Evolutionary conservation across 2,113 vertebrate genomes (phyloP), one percentile per base, ranked within the genome.

Genomic region (Clarias macrocephalus): DNA sequence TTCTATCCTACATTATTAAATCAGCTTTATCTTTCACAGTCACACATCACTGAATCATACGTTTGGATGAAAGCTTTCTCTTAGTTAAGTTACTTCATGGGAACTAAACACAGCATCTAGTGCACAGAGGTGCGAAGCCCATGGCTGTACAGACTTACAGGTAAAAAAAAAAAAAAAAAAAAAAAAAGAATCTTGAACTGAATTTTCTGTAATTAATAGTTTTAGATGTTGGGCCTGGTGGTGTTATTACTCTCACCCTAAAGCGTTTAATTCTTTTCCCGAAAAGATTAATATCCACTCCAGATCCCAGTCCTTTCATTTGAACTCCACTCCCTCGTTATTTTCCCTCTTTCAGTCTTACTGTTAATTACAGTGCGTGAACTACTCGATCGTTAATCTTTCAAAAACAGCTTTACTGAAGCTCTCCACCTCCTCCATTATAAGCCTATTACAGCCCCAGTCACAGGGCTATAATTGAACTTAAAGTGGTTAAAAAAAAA

Each of bases 371-470:
- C 94, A 95, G 93, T 88, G 93, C 89, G 91, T 91, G 52, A 90
- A 87, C 92, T 84, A 88, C 90, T 92, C 88, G 93, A 91, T 93
- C 93, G 94, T 96, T 94, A 94, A 95, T 95, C 95, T 95, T 93
- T 95, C 94, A 94, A 91, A 92, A 92, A 90, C 90, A 92, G 92
- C 89, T 94, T 96, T 95, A 95, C 93, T 94, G 95, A 93, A 89
- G 91, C 92, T 94, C 88, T 94, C 92, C 92, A 92, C 93, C 94
- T 93, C 94, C 94, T 93, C 93, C 92, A 95, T 96, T 94, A 95
- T 95, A 92, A 94, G 91, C 90, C 93, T 94, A 95, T 96, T 95
- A 95, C 95, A 95, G 94, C 93, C 93, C 93, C 88, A 93, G 92
- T 89, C 88, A 88, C 70, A 94, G 88, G 90, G 92, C 94, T 95